A percentile compares a stretch with the other conserved stretches of the same genome.
These are phyloP conservation scores for Rhinichthys osculus DNA, from an alignment of 2,797 vertebrate species.

Conservation along the genomic window DNA sequence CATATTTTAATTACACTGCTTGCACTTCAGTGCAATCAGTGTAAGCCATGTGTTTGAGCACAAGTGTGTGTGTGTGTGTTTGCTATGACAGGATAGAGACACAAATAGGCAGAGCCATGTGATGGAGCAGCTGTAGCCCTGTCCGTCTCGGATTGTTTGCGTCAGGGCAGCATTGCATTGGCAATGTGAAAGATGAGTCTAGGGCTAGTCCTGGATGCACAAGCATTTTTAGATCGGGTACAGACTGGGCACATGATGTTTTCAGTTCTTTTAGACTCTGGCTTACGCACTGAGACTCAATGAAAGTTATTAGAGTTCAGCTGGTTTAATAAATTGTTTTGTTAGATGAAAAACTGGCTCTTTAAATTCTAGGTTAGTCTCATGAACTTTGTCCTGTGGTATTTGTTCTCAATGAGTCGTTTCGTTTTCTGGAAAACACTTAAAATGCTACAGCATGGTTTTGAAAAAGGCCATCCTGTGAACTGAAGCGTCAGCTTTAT, in stretches of 20 bases:
- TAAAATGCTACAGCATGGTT: neutral
- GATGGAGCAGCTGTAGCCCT: slow-evolving; percentile 58
- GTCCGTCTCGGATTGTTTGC: slow-evolving; percentile 51
- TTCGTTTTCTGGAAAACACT: slow-evolving; percentile 25
- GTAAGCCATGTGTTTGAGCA: slow-evolving; percentile 36
- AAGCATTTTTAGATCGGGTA: slow-evolving; percentile 56
- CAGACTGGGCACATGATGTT: slow-evolving; percentile 42
- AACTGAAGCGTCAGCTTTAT: slow-evolving; percentile 37
- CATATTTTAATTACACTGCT: slow-evolving; percentile 41
- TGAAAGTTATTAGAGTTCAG: neutral
- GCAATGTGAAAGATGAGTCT: slow-evolving; percentile 49
- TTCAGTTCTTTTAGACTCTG: neutral
- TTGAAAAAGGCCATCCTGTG: slow-evolving; percentile 32
- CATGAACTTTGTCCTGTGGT: neutral
- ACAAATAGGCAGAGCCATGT: slow-evolving; percentile 59
- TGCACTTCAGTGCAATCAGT: neutral
- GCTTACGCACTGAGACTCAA: neutral
- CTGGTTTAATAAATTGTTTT: neutral
- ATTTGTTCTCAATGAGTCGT: neutral
- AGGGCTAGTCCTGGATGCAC: slow-evolving; percentile 22
- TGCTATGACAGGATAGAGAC: slow-evolving; percentile 32
- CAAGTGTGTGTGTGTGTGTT: neutral
- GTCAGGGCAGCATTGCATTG: neutral
- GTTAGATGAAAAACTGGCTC: neutral
- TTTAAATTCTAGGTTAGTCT: neutral